A percentile compares a stretch with the other conserved stretches of the same genome.
Conservation (phyloP, 2,888 invertebrate species). For the Cynaeus angustus region DNA sequence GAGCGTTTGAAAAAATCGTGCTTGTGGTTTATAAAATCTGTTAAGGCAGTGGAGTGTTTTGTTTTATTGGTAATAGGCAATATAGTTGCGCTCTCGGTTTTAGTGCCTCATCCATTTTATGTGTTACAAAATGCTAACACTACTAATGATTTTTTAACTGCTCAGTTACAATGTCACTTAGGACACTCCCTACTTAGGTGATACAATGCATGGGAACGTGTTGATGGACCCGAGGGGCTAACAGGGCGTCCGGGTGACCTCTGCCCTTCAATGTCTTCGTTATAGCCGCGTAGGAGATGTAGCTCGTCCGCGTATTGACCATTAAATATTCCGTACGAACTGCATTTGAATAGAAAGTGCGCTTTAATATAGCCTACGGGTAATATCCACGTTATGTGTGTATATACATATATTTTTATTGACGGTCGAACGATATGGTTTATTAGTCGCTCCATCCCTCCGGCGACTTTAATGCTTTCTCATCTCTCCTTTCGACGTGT, state of each 20-base stretch:
- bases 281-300: slow-evolving; percentile 58
- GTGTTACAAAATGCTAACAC: neutral
- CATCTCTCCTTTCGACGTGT: slow-evolving; percentile 24
- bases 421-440: slow-evolving; percentile 40
- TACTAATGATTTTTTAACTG: slow-evolving; percentile 1
- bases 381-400: slow-evolving; percentile 32
- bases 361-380: slow-evolving; percentile 43
- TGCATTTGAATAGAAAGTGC: slow-evolving; percentile 52
- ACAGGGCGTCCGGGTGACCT: slow-evolving; percentile 57
- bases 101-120: slow-evolving; percentile 1
- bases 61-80: neutral
- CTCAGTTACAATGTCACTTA: slow-evolving; percentile 12
- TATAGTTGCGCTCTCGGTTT: neutral
- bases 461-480: slow-evolving; percentile 37
- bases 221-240: slow-evolving; percentile 54
- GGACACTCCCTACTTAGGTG: slow-evolving; percentile 11
- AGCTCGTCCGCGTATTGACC: slow-evolving; percentile 48
- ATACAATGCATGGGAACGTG: slow-evolving; percentile 23
- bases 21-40: neutral
- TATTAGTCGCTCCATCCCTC: slow-evolving; percentile 38
- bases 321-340: slow-evolving; percentile 48
- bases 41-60: no score
- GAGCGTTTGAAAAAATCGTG: no score
- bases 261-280: slow-evolving; percentile 57
- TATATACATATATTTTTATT: slow-evolving; percentile 37